These are phyloP conservation scores for Ascaphus truei DNA, from an alignment of 2,113 vertebrate species.

Conservation along the genomic window DNA sequence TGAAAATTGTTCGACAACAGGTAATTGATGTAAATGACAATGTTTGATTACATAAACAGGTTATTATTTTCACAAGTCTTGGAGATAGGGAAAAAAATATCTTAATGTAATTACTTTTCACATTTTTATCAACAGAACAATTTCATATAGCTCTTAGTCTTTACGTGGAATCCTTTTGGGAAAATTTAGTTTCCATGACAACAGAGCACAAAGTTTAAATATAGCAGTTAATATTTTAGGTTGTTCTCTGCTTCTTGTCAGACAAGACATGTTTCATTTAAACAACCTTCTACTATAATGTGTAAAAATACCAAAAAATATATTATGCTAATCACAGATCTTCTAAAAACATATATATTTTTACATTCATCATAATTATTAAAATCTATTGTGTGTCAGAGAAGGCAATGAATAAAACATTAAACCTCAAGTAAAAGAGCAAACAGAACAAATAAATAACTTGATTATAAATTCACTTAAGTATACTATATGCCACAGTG, in stretches of 20 bases:
- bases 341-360: background rate
- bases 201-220: constrained; percentile 29
- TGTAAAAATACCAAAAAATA: constrained; percentile 10
- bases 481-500: no score
- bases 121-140: constrained; percentile 24
- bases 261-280: constrained; percentile 30
- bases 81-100: constrained; percentile 6
- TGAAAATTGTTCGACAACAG: constrained; percentile 15
- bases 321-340: no score
- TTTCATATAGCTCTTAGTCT: constrained; percentile 22
- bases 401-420: no score
- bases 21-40: constrained; percentile 26
- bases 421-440: no score
- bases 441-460: no score
- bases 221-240: constrained; percentile 34
- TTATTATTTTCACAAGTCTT: constrained; percentile 21
- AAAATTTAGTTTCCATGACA: constrained; percentile 27
- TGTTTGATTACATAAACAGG: constrained; percentile 24
- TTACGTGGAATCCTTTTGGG: constrained; percentile 8
- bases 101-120: constrained; percentile 24
- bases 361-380: background rate
- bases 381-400: no score
- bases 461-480: no score
- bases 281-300: constrained; percentile 18
- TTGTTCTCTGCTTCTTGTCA: constrained; percentile 15